These are phyloP conservation scores for Drosophila flavopinicola DNA, from an alignment of 2,888 invertebrate species.

Conservation along the genomic window DNA sequence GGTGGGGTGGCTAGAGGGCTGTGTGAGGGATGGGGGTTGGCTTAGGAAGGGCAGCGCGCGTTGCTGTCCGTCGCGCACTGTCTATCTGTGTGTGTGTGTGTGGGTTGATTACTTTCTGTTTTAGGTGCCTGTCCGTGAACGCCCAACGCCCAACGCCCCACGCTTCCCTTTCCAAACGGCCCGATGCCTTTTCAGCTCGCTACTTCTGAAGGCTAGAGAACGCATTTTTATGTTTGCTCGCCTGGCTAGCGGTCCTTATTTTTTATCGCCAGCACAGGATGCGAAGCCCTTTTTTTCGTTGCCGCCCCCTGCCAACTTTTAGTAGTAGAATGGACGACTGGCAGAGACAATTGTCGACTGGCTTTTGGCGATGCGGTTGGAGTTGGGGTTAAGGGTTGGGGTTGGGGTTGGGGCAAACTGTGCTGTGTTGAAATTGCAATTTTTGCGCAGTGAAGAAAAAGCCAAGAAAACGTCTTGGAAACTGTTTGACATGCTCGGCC, in stretches of 20 bases:
- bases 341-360: conserved; percentile 71
- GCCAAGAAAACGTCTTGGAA: conserved; percentile 75
- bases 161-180: too few relatives aligned
- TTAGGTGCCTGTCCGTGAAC: conserved; percentile 69
- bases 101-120: conserved; percentile 79
- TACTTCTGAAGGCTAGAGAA: conserved; percentile 71
- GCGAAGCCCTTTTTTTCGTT: conserved; percentile 57
- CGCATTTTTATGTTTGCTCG: conserved; percentile 80
- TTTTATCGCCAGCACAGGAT: conserved; percentile 57
- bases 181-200: conserved; percentile 40
- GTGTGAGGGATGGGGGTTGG: not conserved
- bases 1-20: conserved; percentile 7
- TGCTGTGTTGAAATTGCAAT: conserved; percentile 71
- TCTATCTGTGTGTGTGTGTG: conserved; percentile 48
- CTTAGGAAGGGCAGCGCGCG: conserved; percentile 13
- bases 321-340: conserved; percentile 33
- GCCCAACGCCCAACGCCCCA: conserved; percentile 19
- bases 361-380: conserved; percentile 6
- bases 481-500: conserved; percentile 73
- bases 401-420: conserved; percentile 2
- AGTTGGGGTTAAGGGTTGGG: not conserved
- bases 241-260: conserved; percentile 76
- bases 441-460: conserved; percentile 66
- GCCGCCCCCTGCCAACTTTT: not conserved
- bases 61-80: conserved; percentile 25